A percentile compares a stretch with the other conserved stretches of the same genome.
phyloP scores from a whole-genome alignment of 2,888 invertebrate species.

The Dolichopus griseipennis region DNA sequence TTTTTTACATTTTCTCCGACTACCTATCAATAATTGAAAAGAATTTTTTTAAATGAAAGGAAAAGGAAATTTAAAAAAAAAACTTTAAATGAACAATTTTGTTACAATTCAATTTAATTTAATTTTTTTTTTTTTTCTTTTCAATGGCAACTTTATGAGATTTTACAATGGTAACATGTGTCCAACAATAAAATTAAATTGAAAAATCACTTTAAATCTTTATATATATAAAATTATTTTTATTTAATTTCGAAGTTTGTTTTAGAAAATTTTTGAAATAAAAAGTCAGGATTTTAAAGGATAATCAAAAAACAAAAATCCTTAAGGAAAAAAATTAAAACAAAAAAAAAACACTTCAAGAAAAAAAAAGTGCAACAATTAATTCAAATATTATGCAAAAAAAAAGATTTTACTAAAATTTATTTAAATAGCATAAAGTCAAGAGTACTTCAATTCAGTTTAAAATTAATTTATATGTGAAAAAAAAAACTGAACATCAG shows the following conservation, averaged over 20 bases:
- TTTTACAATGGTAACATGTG: not conserved
- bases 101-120: not conserved
- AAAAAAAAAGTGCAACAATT: not conserved
- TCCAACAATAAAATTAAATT: not conserved
- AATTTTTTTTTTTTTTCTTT: too few species aligned
- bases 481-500: too few species aligned
- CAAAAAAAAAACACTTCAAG: not conserved
- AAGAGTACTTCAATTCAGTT: not conserved
- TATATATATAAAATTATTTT: not conserved
- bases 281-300: not conserved
- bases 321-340: too few species aligned
- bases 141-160: too few species aligned
- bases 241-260: not conserved
- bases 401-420: too few species aligned
- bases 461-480: not conserved
- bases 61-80: too few species aligned
- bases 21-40: too few species aligned
- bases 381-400: not conserved
- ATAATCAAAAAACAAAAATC: too few species aligned
- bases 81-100: not conserved
- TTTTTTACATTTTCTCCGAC: too few species aligned
- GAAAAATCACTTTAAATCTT: not conserved
- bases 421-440: not conserved
- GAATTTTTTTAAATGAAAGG: too few species aligned
- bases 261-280: not conserved